These are phyloP conservation scores for Myrmecophaga tridactyla DNA, from an alignment of 2,113 vertebrate species.

Conservation along the genomic window DNA sequence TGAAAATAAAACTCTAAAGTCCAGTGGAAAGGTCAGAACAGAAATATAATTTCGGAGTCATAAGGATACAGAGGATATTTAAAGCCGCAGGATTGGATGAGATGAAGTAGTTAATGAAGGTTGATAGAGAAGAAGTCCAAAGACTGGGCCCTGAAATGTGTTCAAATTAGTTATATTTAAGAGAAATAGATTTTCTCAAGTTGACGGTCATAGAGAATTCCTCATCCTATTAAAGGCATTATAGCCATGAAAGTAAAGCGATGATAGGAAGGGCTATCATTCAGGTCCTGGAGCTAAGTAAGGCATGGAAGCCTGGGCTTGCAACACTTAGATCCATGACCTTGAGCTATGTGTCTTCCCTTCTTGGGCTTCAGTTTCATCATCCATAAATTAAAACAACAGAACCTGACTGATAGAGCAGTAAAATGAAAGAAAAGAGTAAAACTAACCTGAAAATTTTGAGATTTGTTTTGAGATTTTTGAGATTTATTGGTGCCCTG, in stretches of 20 bases:
- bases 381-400: constrained; percentile 39
- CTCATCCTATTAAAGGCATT: not conserved
- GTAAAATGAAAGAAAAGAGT: not conserved
- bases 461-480: too few relatives aligned
- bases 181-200: not conserved
- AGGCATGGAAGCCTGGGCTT: not conserved
- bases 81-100: not conserved
- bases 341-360: not conserved
- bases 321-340: not conserved
- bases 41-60: not conserved
- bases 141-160: not conserved
- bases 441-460: constrained; percentile 18
- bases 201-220: not conserved
- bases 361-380: not conserved
- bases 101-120: not conserved
- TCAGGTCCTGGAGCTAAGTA: not conserved
- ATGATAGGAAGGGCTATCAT: not conserved
- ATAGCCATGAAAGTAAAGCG: not conserved
- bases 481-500: not conserved
- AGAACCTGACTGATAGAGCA: not conserved
- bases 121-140: not conserved
- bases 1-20: not conserved
- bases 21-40: not conserved
- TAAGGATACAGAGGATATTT: not conserved
- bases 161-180: not conserved